These are phyloP conservation scores for Ptiloglossa arizonensis DNA, from an alignment of 1,140 invertebrate genomes.

Conservation along the genomic window DNA sequence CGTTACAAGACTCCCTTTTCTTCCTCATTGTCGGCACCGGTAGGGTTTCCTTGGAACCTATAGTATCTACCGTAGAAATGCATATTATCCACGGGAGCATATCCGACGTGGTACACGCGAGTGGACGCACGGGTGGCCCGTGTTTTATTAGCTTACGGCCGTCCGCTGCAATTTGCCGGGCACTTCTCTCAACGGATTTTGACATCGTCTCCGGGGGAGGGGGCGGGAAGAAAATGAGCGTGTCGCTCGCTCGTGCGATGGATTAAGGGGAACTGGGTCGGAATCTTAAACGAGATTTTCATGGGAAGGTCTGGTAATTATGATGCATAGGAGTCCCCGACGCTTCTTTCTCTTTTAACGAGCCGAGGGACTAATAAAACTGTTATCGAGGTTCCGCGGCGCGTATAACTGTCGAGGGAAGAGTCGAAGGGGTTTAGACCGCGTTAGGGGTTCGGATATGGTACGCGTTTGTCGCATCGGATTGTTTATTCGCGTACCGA, in stretches of 20 bases:
- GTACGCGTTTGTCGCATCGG: too few species aligned
- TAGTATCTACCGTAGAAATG: slow-evolving; percentile 78
- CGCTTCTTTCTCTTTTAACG: too few species aligned
- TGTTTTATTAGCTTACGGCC: slow-evolving; percentile 75
- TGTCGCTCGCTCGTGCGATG: not conserved
- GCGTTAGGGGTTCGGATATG: too few species aligned
- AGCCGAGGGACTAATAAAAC: too few species aligned
- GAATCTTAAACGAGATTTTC: slow-evolving; percentile 20
- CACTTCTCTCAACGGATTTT: not conserved
- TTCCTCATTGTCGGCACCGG: slow-evolving; percentile 19
- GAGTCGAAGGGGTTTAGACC: too few species aligned
- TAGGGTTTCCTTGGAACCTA: slow-evolving; percentile 77
- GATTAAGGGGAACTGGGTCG: slow-evolving; percentile 28
- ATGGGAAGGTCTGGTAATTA: not conserved
- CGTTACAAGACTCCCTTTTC: slow-evolving; percentile 60
- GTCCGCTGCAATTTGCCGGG: slow-evolving; percentile 73
- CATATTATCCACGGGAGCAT: slow-evolving; percentile 76
- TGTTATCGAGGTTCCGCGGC: too few species aligned
- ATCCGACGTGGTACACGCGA: slow-evolving; percentile 75
- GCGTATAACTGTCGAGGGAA: too few species aligned
- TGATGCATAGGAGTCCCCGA: too few species aligned
- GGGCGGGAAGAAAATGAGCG: not conserved
- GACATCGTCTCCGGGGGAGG: slow-evolving; percentile 1
- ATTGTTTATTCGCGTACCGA: too few species aligned
- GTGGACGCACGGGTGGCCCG: slow-evolving; percentile 63